phyloP scores from a whole-genome alignment of 2,797 vertebrate species.

The Clarias fuscus region DNA sequence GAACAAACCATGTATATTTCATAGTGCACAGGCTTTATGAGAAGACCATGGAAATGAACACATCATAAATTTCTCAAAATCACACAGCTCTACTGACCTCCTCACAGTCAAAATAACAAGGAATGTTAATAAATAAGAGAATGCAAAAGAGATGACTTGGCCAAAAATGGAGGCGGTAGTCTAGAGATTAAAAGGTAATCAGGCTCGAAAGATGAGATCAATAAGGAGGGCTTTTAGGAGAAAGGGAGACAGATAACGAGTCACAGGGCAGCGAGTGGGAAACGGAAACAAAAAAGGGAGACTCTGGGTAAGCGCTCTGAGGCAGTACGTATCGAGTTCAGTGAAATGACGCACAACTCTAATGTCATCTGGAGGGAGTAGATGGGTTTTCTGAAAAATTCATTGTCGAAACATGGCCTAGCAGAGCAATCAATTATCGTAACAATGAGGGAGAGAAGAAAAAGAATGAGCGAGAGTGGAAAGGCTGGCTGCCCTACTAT shows the following conservation, averaged over 20 bases:
- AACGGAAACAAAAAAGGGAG: slow-evolving; percentile 15
- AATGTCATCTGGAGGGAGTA: slow-evolving; percentile 40
- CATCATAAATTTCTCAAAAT: slow-evolving; percentile 46
- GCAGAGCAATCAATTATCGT: slow-evolving; percentile 29
- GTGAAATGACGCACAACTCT: slow-evolving; percentile 25
- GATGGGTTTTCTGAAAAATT: slow-evolving; percentile 36
- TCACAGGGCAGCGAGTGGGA: slow-evolving; percentile 1
- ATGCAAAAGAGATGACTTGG: slow-evolving; percentile 18
- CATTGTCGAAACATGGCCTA: slow-evolving; percentile 31
- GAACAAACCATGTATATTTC: not conserved
- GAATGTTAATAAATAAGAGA: not conserved
- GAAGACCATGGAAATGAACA: not conserved
- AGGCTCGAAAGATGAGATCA: slow-evolving; percentile 28
- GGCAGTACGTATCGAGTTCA: slow-evolving; percentile 43
- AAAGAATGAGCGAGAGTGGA: not conserved
- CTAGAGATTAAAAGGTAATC: slow-evolving; percentile 34
- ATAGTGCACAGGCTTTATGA: not conserved
- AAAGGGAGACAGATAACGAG: slow-evolving; percentile 29
- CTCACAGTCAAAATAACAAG: slow-evolving; percentile 29
- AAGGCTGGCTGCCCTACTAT: slow-evolving; percentile 6
- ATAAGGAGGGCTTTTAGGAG: slow-evolving; percentile 19
- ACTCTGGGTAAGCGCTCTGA: slow-evolving; percentile 9
- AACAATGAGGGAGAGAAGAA: slow-evolving; percentile 8
- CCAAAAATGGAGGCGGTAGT: slow-evolving; percentile 11
- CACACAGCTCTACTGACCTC: slow-evolving; percentile 38